Base-by-base conservation (phyloP, 2,797 vertebrate genomes). In the Brachymystax lenok region DNA sequence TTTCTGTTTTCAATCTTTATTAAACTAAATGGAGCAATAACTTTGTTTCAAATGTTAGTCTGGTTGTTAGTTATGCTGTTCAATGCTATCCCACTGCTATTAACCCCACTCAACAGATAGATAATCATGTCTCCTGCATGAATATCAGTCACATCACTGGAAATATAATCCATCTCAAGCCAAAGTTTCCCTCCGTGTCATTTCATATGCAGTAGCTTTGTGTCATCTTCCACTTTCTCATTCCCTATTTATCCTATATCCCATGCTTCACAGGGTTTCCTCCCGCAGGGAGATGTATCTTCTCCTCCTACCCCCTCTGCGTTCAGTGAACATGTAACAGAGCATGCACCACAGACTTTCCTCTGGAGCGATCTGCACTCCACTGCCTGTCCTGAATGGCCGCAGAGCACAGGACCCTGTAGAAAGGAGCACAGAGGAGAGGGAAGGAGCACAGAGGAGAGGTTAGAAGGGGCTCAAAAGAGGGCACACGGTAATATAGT, bases 301-400 rank as follows among this genome's bases (percentile, higher is more conserved):
- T 2, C 19, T 69, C 72, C 73, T 71, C 21, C 77, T 19, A 21
- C 2, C 56, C 0, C 82, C 79, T 14, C 71, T 77, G 17, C 77
- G 88, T 69, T 94, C 92, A 0, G 82, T 88, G 50, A 92, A 93
- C 46, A 89, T 77, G 78, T 83, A 92, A 80, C 94, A 96, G 69
- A 93, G 80, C 83, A 84, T 89, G 54, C 93, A 94, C 93, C 94
- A 94, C 74, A 95, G 81, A 5, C 88, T 93, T 76, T 87, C 86
- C 80, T 94, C 92, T 0, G 91, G 91, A 69, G 87, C 82, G 66
- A 92, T 90, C 83, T 91, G 91, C 13, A 92, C 87, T 28, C 91
- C 93, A 0, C 80, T 83, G 74, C 86, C 87, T 76, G 80, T 88
- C 75, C 86, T 84, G 66, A 91, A 85, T 1, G 90, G 79, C 76